A percentile compares a stretch with the other conserved stretches of the same genome.
Conservation (phyloP, 2,113 vertebrate genomes). For the Erythrocercus mccallii region DNA sequence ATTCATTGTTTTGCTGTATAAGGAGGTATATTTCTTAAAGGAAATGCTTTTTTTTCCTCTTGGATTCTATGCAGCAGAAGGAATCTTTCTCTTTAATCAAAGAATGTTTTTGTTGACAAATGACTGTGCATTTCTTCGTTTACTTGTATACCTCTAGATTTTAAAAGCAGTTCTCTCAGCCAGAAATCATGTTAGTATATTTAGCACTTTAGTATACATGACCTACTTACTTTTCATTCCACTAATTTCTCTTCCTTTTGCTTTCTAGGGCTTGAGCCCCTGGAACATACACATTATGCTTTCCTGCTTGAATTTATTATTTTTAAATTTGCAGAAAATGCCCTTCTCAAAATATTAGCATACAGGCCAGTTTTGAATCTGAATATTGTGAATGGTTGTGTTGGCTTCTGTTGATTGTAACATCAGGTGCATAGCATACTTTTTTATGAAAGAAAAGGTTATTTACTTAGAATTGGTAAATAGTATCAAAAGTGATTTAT, state of each 20-base stretch:
- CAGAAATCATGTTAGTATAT: neutral
- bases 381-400: neutral
- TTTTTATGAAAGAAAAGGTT: neutral
- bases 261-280: neutral
- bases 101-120: neutral
- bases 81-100: neutral
- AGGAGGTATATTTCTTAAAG: slow-evolving; percentile 56
- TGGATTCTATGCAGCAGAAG: neutral
- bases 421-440: neutral
- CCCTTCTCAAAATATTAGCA: neutral
- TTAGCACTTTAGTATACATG: neutral
- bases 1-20: slow-evolving; percentile 49
- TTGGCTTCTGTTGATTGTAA: neutral
- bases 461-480: neutral
- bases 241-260: neutral
- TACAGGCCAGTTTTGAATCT: neutral
- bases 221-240: slow-evolving; percentile 20
- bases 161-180: neutral
- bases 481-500: neutral
- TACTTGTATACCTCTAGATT: neutral
- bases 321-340: neutral
- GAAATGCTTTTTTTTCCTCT: neutral
- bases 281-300: neutral
- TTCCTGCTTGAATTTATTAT: neutral
- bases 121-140: neutral